Evolutionary conservation across 2,888 invertebrate species (phyloP), one percentile per base, ranked within the genome.

Genomic region (Lepidochitona cinerea): DNA sequence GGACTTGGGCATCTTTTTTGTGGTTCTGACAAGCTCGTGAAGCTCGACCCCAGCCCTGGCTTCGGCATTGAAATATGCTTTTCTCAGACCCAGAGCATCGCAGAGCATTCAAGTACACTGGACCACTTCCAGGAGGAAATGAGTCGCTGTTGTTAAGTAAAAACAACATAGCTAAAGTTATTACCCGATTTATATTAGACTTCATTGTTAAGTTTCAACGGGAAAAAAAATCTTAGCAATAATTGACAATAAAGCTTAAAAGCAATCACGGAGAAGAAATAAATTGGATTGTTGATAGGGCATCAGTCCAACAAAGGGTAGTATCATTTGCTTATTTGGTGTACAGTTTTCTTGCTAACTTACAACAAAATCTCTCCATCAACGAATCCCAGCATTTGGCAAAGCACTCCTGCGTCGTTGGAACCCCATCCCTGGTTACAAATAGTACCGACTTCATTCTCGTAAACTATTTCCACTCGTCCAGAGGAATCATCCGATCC

Each of bases 371-470:
- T 26, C 18, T 29, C 82, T 5, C 87, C 87, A 0, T 83, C 85
- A n/a, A 68, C 74, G 71, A 74, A 85, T 7, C 84, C 85, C 29
- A 83, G 76, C 71, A 80, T 74, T 33, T 78, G 78, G 68, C 87
- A 87, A 4, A 83, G 67, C 5, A 85, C 84, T 32, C 75, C 74
- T 12, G 87, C 85, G 32, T 82, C 83, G 0, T 29, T 41, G 59
- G 85, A 81, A 64, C 83, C 80, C 85, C 85, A 85, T 18, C 78
- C 80, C 12, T 81, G 77, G 7, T 75, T 72, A 75, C 87, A 87
- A 29, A 85, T 76, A 9, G 83, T 94, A 7, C 95, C 95, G 94
- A 95, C 95, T 26, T 93, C 92, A 1, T 94, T 94, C 75, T 93
- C 93, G 81, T 94, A 93, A 76, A 93, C 92, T 0, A 95, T 92